Base-by-base conservation (phyloP, 2,888 invertebrate genomes). In the Metopia argyrocephala region DNA sequence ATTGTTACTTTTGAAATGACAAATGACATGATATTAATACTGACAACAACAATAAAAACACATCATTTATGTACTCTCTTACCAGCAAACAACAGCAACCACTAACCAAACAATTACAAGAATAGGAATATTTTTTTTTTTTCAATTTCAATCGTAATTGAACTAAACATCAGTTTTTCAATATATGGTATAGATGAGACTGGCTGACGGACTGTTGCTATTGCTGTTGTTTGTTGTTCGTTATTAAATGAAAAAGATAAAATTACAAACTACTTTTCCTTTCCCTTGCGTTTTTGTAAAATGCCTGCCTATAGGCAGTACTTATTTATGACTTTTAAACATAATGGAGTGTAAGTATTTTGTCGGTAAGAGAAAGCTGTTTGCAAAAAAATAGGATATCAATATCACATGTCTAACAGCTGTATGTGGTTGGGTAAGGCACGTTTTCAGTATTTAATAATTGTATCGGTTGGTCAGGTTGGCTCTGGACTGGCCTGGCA, bases 1-100 rank as follows among this genome's bases (percentile, higher is more conserved):
- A 74, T 76, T 79, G 79, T 82, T 82, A 68, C 83, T 59, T 71
- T 56, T 71, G 73, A 79, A 79, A 85, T 84, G 85, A 83, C 84
- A 85, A 84, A 85, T 83, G 82, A 83, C 84, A 82, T 84, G 82
- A 82, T 83, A 80, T 84, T 38, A 38, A 12, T 84, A 83, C 84
- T 84, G 83, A 84, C 68, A 71, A 54, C 71, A 79, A 76, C 79
- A 76, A 79, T 68, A 75, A 76, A 71, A 76, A 76, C 66, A 46
- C 76, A 71, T 79, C 50, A 38, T 38, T 38, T 38, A 38, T 38
- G 38, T 61, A 71, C 18, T 12, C 59, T 66, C 21, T 66, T 61
- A 25, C 52, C 62, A 61, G 18, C 12, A 12, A 83, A 15, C 59
- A 71, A 5, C 54, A 74, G 69, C 56, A 81, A 21, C 52, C 65